phyloP scores from a whole-genome alignment of 2,797 vertebrate genomes.

The Hemitrygon akajei region DNA sequence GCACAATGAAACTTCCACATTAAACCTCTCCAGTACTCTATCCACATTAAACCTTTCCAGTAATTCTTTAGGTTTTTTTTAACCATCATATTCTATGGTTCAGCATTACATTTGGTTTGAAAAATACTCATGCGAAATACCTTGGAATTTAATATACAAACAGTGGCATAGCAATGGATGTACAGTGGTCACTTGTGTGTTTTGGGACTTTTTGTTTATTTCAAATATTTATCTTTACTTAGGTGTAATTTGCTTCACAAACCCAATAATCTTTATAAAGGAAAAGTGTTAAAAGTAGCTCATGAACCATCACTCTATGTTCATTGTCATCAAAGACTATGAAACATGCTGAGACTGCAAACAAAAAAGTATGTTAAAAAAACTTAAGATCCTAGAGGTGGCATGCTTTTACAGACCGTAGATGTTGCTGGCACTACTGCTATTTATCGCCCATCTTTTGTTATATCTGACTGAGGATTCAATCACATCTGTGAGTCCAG shows the following conservation, averaged over 20 bases:
- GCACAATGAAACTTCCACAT: background rate
- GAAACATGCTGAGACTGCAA: no score
- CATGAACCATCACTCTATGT: background rate
- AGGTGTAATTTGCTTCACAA: background rate
- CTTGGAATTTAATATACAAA: background rate
- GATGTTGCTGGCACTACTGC: no score
- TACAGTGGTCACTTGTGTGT: background rate
- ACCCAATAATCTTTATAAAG: background rate
- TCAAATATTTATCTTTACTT: background rate
- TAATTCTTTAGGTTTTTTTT: background rate
- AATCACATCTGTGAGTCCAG: no score
- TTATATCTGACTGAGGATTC: no score
- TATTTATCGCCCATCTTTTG: no score
- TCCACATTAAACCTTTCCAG: no score
- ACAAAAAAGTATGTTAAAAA: no score
- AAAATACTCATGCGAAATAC: background rate
- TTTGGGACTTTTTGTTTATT: background rate
- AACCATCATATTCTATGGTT: background rate
- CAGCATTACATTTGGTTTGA: background rate
- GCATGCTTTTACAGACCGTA: no score
- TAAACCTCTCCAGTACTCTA: background rate
- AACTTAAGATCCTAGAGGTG: no score
- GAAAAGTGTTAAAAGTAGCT: background rate
- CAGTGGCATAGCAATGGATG: no score
- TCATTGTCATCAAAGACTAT: no score